A percentile compares a stretch with the other conserved stretches of the same genome.
Conservation (phyloP, 2,113 vertebrate genomes). For the Gambusia holbrooki region DNA sequence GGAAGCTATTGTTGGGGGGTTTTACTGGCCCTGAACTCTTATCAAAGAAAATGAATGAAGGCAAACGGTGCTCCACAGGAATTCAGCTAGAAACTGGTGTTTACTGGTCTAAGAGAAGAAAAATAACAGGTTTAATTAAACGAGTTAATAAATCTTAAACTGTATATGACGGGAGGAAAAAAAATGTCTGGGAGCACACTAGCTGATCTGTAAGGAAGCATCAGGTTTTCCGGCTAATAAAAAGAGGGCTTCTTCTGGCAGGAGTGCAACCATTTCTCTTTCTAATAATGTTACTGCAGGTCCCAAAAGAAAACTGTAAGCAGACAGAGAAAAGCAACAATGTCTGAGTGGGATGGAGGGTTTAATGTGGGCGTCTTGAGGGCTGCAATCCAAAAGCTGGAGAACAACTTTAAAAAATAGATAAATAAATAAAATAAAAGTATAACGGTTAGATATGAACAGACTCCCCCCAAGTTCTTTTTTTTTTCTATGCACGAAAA, state of each 20-base stretch:
- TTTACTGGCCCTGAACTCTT: slow-evolving; percentile 25
- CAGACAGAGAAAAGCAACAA: neutral
- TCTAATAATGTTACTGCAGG: neutral
- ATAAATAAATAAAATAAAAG: slow-evolving; percentile 5
- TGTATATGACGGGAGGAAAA: neutral
- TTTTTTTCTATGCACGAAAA: neutral
- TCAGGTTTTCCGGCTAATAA: neutral
- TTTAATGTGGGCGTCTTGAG: neutral
- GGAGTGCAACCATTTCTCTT: neutral
- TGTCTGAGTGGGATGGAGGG: neutral
- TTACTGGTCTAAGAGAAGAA: neutral
- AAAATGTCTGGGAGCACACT: neutral
- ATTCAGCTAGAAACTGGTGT: neutral
- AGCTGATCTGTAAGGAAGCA: neutral
- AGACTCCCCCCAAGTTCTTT: neutral
- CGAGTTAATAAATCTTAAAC: neutral
- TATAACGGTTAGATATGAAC: neutral
- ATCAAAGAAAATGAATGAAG: slow-evolving; percentile 23
- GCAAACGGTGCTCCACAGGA: neutral
- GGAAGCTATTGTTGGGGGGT: slow-evolving; percentile 33
- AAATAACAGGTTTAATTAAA: neutral
- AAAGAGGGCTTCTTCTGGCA: neutral
- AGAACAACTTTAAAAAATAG: neutral
- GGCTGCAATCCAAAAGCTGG: neutral
- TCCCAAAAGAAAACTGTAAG: neutral